Evolutionary conservation across 2,888 invertebrate genomes (phyloP).

Genomic region (Ormyrus thymus): DNA sequence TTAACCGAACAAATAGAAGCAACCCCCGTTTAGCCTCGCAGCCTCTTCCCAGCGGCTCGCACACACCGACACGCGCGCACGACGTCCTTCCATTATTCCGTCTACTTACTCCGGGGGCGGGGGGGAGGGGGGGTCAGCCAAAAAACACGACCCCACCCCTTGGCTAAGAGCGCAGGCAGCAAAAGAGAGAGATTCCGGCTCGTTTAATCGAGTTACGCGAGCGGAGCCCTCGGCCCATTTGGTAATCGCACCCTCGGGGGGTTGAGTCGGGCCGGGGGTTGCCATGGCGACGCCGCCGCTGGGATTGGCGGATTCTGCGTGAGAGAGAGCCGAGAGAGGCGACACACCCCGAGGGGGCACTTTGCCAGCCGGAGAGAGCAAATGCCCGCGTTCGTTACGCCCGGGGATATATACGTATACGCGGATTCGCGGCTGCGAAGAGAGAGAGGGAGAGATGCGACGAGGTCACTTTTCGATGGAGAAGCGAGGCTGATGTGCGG

Average conservation of each 20-base stretch:
- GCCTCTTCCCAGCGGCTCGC: no score
- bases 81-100: conserved; percentile 2
- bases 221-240: conserved; percentile 64
- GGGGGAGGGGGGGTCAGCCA: neutral
- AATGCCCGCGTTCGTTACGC: neutral
- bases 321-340: neutral
- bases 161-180: neutral
- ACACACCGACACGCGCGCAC: conserved; percentile 35
- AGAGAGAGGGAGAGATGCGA: neutral
- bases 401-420: no score
- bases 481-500: no score
- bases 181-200: conserved; percentile 59
- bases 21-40: conserved; percentile 26
- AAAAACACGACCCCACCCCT: conserved; percentile 14
- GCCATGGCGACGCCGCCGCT: conserved; percentile 65
- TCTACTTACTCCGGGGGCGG: conserved; percentile 9
- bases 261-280: conserved; percentile 58
- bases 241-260: conserved; percentile 68
- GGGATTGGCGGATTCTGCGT: conserved; percentile 16
- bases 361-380: neutral
- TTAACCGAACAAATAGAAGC: conserved; percentile 72
- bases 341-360: conserved; percentile 30
- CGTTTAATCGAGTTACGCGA: conserved; percentile 71
- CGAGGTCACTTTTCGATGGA: no score
- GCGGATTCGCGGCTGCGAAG: neutral